phyloP scores from a whole-genome alignment of 2,888 invertebrate species.

The Entomobrya multifasciata region DNA sequence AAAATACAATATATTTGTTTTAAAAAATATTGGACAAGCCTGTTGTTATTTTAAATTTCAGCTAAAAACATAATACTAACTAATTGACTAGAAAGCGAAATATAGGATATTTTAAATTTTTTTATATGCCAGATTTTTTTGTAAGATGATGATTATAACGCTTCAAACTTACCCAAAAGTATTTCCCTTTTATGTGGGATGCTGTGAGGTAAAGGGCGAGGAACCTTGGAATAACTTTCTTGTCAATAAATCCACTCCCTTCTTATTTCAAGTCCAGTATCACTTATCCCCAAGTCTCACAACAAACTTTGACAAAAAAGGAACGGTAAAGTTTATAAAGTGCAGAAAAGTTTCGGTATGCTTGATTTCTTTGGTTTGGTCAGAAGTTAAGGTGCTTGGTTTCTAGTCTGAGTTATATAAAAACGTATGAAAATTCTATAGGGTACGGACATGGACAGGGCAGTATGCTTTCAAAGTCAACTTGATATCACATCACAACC shows the following conservation, averaged over 20 bases:
- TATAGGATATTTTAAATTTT: too few relatives aligned
- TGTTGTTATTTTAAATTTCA: too few relatives aligned
- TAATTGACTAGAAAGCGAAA: too few relatives aligned
- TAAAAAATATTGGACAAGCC: too few relatives aligned
- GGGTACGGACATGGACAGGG: not conserved
- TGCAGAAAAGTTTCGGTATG: too few relatives aligned
- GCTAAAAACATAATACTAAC: too few relatives aligned
- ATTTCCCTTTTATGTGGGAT: constrained; percentile 1
- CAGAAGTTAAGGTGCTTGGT: not conserved
- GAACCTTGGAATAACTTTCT: too few relatives aligned
- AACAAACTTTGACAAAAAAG: not conserved
- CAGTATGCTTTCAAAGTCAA: not conserved
- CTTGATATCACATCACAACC: constrained; percentile 20
- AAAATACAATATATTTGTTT: too few relatives aligned
- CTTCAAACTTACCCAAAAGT: constrained; percentile 20
- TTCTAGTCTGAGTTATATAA: not conserved
- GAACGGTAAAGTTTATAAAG: too few relatives aligned
- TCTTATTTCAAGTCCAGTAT: not conserved
- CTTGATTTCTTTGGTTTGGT: too few relatives aligned
- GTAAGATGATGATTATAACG: not conserved
- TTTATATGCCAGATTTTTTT: too few relatives aligned
- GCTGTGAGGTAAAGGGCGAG: not conserved
- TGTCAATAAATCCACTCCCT: too few relatives aligned
- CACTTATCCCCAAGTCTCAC: not conserved
- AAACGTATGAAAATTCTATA: not conserved